A percentile compares a stretch with the other conserved stretches of the same genome.
These are phyloP conservation scores for Drosophila watanabei DNA, from an alignment of 1,140 invertebrate species.

Conservation along the genomic window DNA sequence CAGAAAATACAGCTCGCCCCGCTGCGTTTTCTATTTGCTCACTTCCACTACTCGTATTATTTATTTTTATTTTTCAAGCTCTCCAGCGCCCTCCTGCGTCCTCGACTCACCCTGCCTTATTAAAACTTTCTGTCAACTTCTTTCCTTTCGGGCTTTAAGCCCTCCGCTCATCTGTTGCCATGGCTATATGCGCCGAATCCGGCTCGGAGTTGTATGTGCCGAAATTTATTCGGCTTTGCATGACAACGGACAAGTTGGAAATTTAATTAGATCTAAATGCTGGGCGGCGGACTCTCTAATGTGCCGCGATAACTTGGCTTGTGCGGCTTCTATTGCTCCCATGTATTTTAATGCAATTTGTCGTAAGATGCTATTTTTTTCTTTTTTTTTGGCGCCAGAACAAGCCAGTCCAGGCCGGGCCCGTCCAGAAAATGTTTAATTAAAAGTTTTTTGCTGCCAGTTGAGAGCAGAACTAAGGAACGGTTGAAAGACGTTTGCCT, in stretches of 20 bases:
- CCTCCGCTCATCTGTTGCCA: conserved; percentile 69
- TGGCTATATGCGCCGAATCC: conserved; percentile 35
- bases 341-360: conserved; percentile 63
- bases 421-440: conserved; percentile 80
- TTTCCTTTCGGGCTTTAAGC: conserved; percentile 65
- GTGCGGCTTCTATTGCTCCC: conserved; percentile 25
- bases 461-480: conserved; percentile 30
- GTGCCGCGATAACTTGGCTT: conserved; percentile 38
- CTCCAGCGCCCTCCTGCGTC: conserved; percentile 47
- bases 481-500: conserved; percentile 41
- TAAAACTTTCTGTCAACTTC: conserved; percentile 83
- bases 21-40: conserved; percentile 33
- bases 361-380: conserved; percentile 55
- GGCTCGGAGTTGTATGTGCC: conserved; percentile 27
- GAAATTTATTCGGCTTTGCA: conserved; percentile 72
- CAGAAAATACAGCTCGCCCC: conserved; percentile 10
- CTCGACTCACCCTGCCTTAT: conserved; percentile 61
- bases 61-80: conserved; percentile 43
- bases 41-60: conserved; percentile 30
- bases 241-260: conserved; percentile 70
- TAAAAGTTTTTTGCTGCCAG: conserved; percentile 72
- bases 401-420: conserved; percentile 7
- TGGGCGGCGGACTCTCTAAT: conserved; percentile 65
- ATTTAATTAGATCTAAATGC: conserved; percentile 84
- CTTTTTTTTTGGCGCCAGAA: conserved; percentile 27